Conservation (phyloP, 2,113 vertebrate genomes). For the Galbula dea region DNA sequence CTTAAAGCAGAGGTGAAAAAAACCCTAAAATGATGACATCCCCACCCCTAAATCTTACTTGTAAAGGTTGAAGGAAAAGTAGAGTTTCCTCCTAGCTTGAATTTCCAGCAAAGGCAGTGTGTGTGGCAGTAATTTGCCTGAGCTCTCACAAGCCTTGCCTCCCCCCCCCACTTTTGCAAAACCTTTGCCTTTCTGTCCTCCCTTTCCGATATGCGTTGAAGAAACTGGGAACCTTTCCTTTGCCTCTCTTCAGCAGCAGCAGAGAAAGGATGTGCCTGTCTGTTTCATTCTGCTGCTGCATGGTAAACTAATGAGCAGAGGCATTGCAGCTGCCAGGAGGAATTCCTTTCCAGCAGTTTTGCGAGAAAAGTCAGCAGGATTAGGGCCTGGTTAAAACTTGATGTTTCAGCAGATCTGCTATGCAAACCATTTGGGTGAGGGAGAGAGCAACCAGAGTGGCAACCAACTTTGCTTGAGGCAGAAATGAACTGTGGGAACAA, state of each 20-base stretch:
- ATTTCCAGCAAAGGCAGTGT: not conserved
- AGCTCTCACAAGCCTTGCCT: rapidly evolving
- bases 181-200: not conserved
- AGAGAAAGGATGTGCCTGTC: constrained; percentile 39
- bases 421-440: constrained; percentile 62
- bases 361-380: constrained; percentile 62
- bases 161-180: not conserved
- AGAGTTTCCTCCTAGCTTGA: not conserved
- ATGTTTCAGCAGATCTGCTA: constrained; percentile 65
- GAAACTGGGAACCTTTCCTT: not conserved
- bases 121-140: not conserved
- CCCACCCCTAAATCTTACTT: not conserved
- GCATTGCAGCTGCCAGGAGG: constrained; percentile 61
- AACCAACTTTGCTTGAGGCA: constrained; percentile 57
- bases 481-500: constrained; percentile 52
- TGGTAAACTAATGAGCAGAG: constrained; percentile 41
- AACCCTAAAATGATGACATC: not conserved
- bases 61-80: not conserved
- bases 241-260: not conserved
- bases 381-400: constrained; percentile 64
- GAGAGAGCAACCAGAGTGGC: constrained; percentile 61
- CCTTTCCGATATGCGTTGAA: rapidly evolving
- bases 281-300: constrained; percentile 14
- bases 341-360: constrained; percentile 68
- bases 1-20: not conserved